Conservation (phyloP, 1,140 invertebrate genomes). For the Trichonephila clavipes region DNA sequence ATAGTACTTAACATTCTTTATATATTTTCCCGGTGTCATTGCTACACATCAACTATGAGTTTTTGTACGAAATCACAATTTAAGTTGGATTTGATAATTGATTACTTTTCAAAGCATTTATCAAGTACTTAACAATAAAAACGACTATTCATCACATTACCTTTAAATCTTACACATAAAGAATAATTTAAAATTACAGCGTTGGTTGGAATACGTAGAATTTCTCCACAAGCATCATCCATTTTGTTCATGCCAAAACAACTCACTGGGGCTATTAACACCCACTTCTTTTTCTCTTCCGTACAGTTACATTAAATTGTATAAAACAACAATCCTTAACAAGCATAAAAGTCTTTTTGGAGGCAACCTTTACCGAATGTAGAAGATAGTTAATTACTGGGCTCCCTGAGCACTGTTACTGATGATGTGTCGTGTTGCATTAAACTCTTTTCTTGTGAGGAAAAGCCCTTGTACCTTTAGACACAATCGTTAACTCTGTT, state of each 20-base stretch:
- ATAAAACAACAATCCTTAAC: background rate
- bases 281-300: background rate
- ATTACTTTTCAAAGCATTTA: too few relatives aligned
- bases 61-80: too few relatives aligned
- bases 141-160: too few relatives aligned
- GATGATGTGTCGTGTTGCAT: slow-evolving; percentile 58
- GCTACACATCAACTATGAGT: too few relatives aligned
- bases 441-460: slow-evolving; percentile 63
- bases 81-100: too few relatives aligned
- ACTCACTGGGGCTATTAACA: background rate
- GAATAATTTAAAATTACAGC: too few relatives aligned
- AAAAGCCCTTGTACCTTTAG: background rate
- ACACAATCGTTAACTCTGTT: slow-evolving; percentile 60
- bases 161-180: too few relatives aligned
- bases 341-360: background rate
- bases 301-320: background rate
- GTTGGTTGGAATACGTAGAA: too few relatives aligned
- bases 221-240: background rate
- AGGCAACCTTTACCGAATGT: background rate
- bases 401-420: slow-evolving; percentile 28
- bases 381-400: slow-evolving; percentile 43
- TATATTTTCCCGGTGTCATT: too few relatives aligned
- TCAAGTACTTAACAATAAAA: too few relatives aligned
- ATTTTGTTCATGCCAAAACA: background rate
- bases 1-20: too few relatives aligned